Base-by-base conservation (phyloP, 2,797 vertebrate genomes). In the Urosaurus nigricauda region DNA sequence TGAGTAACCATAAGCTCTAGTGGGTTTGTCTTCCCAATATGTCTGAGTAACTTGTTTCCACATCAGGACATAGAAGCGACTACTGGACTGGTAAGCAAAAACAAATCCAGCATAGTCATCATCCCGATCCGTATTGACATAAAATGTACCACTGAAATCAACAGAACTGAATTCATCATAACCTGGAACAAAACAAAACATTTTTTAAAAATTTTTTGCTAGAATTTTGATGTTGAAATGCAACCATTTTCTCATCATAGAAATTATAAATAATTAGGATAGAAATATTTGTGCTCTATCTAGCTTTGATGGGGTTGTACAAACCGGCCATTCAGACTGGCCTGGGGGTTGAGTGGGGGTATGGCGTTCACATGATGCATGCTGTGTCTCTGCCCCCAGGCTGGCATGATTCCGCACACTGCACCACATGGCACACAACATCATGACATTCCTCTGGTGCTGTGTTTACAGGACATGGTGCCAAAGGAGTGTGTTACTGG, bases 11-110 rank as follows among this genome's bases (percentile, higher is more conserved):
- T 99, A 98, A 4, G 99, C 99, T 86, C 98, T 98, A 24, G 99
- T 99, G 73, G 99, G 99, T 92, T 98, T 98, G 92, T 99, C 98
- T 79, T 99, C 99, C 99, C 99, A 99, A 95, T 99, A 99, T 0
- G 99, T 99, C 97, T 99, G 99, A 4, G 99, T 99, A 91, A 99
- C 98, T 96, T 99, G 99, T 95, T 99, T 99, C 99, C 99, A 99
- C 99, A 99, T 99, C 17, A 99, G 97, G 70, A 99, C 99, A 0
- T 99, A 99, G 94, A 99, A 99, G 19, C 98, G 98, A 74, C 97
- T 98, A 91, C 99, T 99, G 8, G 99, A 99, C 96, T 99, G 99
- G 96, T 99, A 99, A 93, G 98, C 98, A 13, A 99, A 99, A 85
- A 99, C 99, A 82, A 99, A 99, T 88, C 99, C 99, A 0, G 99